Percentiles rank a stretch among this genome's conserved stretches.
Evolutionary conservation across 1,140 invertebrate species (phyloP).

Genomic region (Vanessa tameamea): DNA sequence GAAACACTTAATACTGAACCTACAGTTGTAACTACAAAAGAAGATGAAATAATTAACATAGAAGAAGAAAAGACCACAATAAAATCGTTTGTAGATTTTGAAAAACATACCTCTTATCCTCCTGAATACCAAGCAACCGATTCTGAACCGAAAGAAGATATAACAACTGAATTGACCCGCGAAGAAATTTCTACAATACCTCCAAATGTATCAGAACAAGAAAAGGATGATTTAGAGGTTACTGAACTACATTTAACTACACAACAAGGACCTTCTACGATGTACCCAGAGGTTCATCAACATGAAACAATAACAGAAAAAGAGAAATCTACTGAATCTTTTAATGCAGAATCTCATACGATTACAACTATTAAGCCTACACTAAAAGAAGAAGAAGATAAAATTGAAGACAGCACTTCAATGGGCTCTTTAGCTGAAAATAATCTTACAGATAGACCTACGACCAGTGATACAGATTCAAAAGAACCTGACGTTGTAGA

Average conservation of each 20-base stretch:
- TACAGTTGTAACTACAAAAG: background rate
- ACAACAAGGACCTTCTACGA: conserved; percentile 1
- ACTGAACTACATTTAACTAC: background rate
- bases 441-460: background rate
- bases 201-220: background rate
- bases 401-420: background rate
- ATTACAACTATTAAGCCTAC: conserved; percentile 6
- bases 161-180: conserved; percentile 11
- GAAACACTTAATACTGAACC: conserved; percentile 1
- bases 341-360: background rate
- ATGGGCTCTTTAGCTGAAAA: background rate
- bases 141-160: conserved; percentile 3
- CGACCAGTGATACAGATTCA: background rate
- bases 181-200: conserved; percentile 4
- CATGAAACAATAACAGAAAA: conserved; percentile 3
- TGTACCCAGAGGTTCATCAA: background rate
- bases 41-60: conserved; percentile 8
- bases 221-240: background rate
- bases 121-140: conserved; percentile 18
- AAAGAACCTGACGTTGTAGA: conserved; percentile 3
- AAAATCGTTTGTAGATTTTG: background rate
- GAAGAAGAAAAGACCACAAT: conserved; percentile 8
- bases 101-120: background rate
- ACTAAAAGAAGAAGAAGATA: background rate
- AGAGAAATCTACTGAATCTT: conserved; percentile 14